Evolutionary conservation across 2,888 invertebrate genomes (phyloP), one percentile per base, ranked within the genome.

Genomic region (Cactoblastis cactorum): DNA sequence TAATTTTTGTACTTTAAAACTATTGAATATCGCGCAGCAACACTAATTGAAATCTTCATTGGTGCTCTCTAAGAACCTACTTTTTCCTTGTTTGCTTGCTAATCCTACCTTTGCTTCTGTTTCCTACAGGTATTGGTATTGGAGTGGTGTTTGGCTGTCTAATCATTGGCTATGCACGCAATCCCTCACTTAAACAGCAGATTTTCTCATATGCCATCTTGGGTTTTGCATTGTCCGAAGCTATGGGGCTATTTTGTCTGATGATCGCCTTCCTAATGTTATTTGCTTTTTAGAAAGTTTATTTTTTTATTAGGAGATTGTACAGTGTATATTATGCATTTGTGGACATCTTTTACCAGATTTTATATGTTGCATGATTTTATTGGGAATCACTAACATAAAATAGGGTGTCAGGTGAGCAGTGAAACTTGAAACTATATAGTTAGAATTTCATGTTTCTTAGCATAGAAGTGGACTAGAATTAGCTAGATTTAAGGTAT

Each of bases 211-310:
- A 98, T 88, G 98, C 98, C 76, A 97, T 99, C 83, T 92, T 99
- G 80, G 98, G 98, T 73, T 99, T 99, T 90, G 98, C 98, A 74
- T 91, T 99, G 63, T 96, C 98, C 63, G 99, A 99, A 93, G 98
- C 98, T 71, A 98, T 99, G 97, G 98, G 98, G 79, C 94, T 99
- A 59, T 99, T 99, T 92, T 98, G 98, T 92, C 92, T 99, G 76
- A 98, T 98, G 97, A 97, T 99, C 93, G 97, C 98, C 61, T 98
- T 99, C 93, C 91, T 99, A 77, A 93, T 99, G 91, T 92, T 99
- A 74, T 99, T 97, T 91, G 98, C 97, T 77, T 94, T 98, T 91
- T 98, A 95, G 63, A 65, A 14, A 15, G 15, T 37, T 51, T 32
- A n/a, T 51, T 53, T 63, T 65, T 62, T 59, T 58, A 56, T 53